Evolutionary conservation across 1,140 invertebrate genomes (phyloP).

Genomic region (Odontomachus brunneus): DNA sequence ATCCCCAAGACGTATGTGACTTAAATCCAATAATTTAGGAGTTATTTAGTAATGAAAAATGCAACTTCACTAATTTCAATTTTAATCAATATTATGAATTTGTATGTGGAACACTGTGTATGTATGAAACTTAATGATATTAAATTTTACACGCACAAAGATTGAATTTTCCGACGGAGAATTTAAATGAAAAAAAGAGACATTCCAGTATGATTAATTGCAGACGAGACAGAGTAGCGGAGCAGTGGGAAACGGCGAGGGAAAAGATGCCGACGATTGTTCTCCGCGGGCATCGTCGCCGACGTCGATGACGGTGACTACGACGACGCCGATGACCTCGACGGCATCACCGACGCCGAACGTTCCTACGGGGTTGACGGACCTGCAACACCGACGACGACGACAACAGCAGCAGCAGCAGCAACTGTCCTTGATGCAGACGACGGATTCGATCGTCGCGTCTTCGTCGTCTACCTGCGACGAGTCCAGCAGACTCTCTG

Average conservation of each 20-base stretch:
- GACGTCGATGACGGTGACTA: conserved; percentile 64
- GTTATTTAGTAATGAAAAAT: too few relatives aligned
- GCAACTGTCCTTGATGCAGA: conserved; percentile 20
- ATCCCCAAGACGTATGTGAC: too few relatives aligned
- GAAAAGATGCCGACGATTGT: conserved; percentile 74
- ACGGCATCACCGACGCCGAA: conserved; percentile 49
- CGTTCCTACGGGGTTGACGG: conserved; percentile 27
- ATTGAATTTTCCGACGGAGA: too few relatives aligned
- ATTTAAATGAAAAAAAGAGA: not conserved
- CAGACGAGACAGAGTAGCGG: conserved; percentile 83
- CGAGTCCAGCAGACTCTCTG: conserved; percentile 67
- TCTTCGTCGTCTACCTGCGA: conserved; percentile 63
- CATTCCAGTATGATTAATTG: conserved; percentile 52
- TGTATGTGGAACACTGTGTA: too few relatives aligned
- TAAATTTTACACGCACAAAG: too few relatives aligned
- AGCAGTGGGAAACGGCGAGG: conserved; percentile 75
- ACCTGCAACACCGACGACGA: conserved; percentile 51
- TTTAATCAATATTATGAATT: too few relatives aligned
- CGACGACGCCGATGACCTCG: conserved; percentile 49
- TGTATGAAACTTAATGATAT: too few relatives aligned
- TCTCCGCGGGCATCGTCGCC: conserved; percentile 75
- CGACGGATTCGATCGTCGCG: conserved; percentile 4
- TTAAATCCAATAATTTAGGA: too few relatives aligned
- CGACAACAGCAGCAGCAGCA: conserved; percentile 24
- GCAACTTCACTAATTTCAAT: too few relatives aligned